These are phyloP conservation scores for Eulemur rufifrons DNA, from an alignment of 2,113 vertebrate species.

Conservation along the genomic window DNA sequence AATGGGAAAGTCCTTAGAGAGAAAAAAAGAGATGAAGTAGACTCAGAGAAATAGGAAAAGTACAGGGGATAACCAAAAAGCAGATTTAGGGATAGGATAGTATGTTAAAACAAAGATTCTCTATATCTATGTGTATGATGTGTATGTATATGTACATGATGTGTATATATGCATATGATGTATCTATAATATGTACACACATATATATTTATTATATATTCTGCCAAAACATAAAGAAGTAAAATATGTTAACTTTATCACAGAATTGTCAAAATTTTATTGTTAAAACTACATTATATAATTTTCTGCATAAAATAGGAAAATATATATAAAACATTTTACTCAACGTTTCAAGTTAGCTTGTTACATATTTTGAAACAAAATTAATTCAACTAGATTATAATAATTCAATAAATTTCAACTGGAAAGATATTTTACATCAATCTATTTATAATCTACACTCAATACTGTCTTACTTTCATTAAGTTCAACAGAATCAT, in stretches of 20 bases:
- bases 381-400: neutral
- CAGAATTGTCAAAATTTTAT: neutral
- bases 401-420: neutral
- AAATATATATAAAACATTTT: neutral
- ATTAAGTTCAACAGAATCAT: neutral
- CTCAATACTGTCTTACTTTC: neutral
- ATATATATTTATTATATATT: neutral
- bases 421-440: neutral
- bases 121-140: neutral
- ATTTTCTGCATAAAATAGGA: neutral
- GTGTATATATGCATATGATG: neutral
- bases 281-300: neutral
- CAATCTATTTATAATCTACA: neutral
- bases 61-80: neutral
- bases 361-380: neutral
- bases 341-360: neutral
- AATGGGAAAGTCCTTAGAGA: neutral
- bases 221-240: neutral
- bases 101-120: neutral
- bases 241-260: neutral
- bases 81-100: neutral
- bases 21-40: neutral
- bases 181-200: neutral
- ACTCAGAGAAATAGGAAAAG: neutral
- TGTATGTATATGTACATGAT: neutral